Evolutionary conservation across 2,113 vertebrate species (phyloP).

Genomic region (Callionymus lyra): DNA sequence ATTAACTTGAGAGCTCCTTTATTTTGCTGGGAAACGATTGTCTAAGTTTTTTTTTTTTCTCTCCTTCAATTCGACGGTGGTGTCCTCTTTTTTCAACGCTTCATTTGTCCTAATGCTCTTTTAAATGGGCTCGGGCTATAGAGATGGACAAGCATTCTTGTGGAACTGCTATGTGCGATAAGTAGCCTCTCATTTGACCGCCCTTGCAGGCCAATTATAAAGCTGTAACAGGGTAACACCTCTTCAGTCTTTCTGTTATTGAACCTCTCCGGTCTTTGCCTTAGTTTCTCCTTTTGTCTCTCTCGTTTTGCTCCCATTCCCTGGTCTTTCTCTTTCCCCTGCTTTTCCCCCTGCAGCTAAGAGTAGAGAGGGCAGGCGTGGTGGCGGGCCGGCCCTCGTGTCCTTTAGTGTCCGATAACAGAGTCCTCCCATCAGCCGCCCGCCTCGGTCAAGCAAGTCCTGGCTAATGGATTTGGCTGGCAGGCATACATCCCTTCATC

Average conservation of each 20-base stretch:
- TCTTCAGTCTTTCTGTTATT: conserved; percentile 51
- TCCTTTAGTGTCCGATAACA: conserved; percentile 71
- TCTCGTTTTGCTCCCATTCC: conserved; percentile 39
- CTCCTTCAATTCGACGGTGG: conserved; percentile 11
- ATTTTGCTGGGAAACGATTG: too few species aligned
- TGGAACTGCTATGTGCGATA: conserved; percentile 49
- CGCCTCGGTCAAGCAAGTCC: conserved; percentile 49
- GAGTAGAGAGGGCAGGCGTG: conserved; percentile 43
- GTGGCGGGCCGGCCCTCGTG: conserved; percentile 50
- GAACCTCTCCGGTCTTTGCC: conserved; percentile 35
- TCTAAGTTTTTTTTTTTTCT: background rate
- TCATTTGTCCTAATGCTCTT: conserved; percentile 50
- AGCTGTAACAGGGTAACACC: conserved; percentile 55
- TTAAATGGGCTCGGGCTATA: conserved; percentile 40
- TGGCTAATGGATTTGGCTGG: conserved; percentile 74
- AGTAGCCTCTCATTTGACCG: conserved; percentile 58
- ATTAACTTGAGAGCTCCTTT: too few species aligned
- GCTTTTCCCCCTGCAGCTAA: conserved; percentile 39
- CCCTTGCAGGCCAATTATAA: conserved; percentile 62
- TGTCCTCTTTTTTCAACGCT: conserved; percentile 11
- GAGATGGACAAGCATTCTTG: conserved; percentile 49
- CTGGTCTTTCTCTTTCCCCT: conserved; percentile 21
- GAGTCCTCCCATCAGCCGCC: conserved; percentile 55
- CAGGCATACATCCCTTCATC: conserved; percentile 68
- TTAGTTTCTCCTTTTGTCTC: conserved; percentile 45